Evolutionary conservation across 2,888 invertebrate species (phyloP).

Genomic region (Sicus ferrugineus): DNA sequence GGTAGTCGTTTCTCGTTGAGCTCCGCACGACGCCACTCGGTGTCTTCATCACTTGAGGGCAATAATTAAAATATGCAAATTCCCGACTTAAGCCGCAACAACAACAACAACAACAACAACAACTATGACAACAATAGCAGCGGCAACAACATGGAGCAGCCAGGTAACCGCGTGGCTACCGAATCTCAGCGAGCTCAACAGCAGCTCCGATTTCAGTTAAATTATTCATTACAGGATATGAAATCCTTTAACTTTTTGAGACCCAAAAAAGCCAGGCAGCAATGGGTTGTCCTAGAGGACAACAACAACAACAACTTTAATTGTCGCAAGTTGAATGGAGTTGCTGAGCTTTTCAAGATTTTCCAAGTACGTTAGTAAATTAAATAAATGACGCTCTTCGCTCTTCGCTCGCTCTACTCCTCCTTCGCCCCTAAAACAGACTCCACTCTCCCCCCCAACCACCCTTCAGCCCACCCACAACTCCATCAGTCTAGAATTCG

Average conservation of each 20-base stretch:
- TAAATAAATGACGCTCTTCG: conserved; percentile 52
- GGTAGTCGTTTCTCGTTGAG: no score
- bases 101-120: conserved; percentile 9
- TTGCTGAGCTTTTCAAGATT: conserved; percentile 23
- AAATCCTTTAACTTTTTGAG: conserved; percentile 43
- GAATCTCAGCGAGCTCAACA: neutral
- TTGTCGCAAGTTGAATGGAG: neutral
- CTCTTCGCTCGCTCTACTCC: conserved; percentile 8
- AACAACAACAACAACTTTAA: neutral
- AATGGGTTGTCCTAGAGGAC: neutral
- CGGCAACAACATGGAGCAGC: conserved; percentile 20
- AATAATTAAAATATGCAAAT: conserved; percentile 64
- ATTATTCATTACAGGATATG: conserved; percentile 57
- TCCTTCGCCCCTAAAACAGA: neutral
- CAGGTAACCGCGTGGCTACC: conserved; percentile 1
- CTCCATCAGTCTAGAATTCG: neutral
- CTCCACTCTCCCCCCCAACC: neutral
- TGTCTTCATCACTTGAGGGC: no score
- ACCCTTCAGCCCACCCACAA: neutral
- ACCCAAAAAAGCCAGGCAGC: neutral
- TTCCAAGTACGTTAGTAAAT: conserved; percentile 56
- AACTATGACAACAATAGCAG: neutral
- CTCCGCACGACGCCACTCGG: no score
- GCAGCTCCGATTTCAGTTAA: conserved; percentile 55
- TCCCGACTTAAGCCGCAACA: conserved; percentile 52